Conservation (phyloP, 1,140 invertebrate species). For the Lasioglossum baleicum region DNA sequence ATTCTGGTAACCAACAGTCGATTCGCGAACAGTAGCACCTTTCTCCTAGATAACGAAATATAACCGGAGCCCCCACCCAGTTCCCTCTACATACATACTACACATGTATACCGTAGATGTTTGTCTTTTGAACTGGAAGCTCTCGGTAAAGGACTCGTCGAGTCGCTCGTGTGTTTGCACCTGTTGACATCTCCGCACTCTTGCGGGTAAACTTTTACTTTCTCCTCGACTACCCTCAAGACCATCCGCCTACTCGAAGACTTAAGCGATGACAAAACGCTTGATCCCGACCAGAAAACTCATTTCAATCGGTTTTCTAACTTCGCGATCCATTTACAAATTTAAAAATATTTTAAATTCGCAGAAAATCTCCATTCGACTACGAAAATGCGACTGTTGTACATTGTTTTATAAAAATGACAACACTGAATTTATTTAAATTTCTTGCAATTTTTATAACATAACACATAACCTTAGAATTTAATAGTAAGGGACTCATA, state of each 20-base stretch:
- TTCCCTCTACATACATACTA: background rate
- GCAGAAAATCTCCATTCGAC: background rate
- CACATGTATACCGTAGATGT: background rate
- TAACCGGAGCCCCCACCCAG: background rate
- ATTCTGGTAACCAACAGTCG: background rate
- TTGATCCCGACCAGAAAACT: background rate
- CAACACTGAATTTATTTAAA: too few relatives aligned
- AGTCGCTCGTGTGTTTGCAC: slow-evolving; percentile 20
- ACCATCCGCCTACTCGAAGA: background rate
- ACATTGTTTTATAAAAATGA: too few relatives aligned
- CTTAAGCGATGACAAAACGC: background rate
- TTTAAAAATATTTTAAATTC: background rate
- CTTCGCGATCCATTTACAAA: background rate
- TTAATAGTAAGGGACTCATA: too few relatives aligned
- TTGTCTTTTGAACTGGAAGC: slow-evolving; percentile 39
- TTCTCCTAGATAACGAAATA: slow-evolving; percentile 23
- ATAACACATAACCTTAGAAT: too few relatives aligned
- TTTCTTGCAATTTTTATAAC: too few relatives aligned
- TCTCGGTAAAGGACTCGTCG: background rate
- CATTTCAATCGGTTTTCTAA: slow-evolving; percentile 2
- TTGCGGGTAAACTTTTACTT: slow-evolving; percentile 12
- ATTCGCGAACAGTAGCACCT: background rate
- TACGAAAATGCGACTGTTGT: too few relatives aligned
- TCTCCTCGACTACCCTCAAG: background rate
- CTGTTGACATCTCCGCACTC: slow-evolving; percentile 32